phyloP scores from a whole-genome alignment of 2,113 vertebrate species.

The Burhinus oedicnemus region DNA sequence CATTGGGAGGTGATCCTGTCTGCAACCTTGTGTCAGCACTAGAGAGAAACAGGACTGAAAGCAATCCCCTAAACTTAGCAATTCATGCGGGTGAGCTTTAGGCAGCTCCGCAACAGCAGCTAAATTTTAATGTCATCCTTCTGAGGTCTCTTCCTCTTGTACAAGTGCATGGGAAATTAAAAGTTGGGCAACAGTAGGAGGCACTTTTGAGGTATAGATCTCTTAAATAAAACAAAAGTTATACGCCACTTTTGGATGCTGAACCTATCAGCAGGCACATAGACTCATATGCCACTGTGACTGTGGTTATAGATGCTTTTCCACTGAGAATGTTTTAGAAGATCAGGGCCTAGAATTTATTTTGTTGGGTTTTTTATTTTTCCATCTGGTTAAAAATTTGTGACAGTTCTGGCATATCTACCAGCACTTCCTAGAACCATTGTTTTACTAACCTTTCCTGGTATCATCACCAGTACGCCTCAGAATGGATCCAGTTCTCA shows the following conservation, averaged over 20 bases:
- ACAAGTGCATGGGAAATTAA: background rate
- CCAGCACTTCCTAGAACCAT: background rate
- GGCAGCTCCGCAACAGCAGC: background rate
- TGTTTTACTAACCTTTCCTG: background rate
- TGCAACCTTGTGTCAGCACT: background rate
- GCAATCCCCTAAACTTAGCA: background rate
- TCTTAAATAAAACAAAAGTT: background rate
- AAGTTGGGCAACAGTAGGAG: background rate
- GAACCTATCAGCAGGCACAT: background rate
- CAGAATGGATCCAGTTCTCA: background rate
- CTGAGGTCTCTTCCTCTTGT: background rate
- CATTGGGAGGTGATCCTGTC: background rate
- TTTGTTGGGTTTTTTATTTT: background rate
- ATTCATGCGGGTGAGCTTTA: background rate
- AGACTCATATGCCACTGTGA: background rate
- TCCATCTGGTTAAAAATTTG: background rate
- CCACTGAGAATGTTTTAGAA: background rate
- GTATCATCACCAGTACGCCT: background rate
- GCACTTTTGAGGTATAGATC: background rate
- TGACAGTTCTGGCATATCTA: background rate
- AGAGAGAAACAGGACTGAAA: background rate
- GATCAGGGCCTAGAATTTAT: background rate
- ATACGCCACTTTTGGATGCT: background rate
- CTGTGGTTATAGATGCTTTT: background rate
- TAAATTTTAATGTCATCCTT: background rate